Evolutionary conservation across 1,140 invertebrate species (phyloP).

Genomic region (Heterodera schachtii): DNA sequence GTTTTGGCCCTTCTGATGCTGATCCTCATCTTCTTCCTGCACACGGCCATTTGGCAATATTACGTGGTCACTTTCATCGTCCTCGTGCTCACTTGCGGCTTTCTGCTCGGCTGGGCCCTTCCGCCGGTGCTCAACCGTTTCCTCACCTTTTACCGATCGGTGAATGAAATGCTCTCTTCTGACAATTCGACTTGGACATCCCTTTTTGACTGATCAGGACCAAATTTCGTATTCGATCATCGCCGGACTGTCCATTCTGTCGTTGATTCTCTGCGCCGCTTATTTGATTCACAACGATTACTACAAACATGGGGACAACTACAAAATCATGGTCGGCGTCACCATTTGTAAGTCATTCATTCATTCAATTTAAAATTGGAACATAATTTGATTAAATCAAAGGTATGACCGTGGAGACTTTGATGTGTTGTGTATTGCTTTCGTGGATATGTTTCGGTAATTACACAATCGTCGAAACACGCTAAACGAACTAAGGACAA

Average conservation of each 20-base stretch:
- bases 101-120: conserved; percentile 50
- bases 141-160: conserved; percentile 48
- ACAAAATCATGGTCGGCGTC: conserved; percentile 39
- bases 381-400: neutral
- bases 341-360: conserved; percentile 15
- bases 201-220: conserved; percentile 31
- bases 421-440: conserved; percentile 45
- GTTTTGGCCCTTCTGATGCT: conserved; percentile 42
- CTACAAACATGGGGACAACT: conserved; percentile 42
- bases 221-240: conserved; percentile 43
- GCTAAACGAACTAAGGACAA: conserved; percentile 26
- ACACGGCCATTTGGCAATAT: conserved; percentile 40
- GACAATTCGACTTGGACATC: neutral
- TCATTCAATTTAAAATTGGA: neutral
- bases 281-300: conserved; percentile 38
- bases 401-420: conserved; percentile 43
- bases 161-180: conserved; percentile 13
- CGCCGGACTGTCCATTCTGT: conserved; percentile 36
- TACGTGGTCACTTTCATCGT: conserved; percentile 42
- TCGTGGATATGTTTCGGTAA: conserved; percentile 50
- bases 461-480: conserved; percentile 53
- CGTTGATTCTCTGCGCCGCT: conserved; percentile 44
- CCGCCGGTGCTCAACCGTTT: conserved; percentile 51
- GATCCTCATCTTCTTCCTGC: conserved; percentile 45
- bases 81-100: conserved; percentile 41